A percentile compares a stretch with the other conserved stretches of the same genome.
phyloP scores from a whole-genome alignment of 2,113 vertebrate species.

The Lucifuga dentata region DNA sequence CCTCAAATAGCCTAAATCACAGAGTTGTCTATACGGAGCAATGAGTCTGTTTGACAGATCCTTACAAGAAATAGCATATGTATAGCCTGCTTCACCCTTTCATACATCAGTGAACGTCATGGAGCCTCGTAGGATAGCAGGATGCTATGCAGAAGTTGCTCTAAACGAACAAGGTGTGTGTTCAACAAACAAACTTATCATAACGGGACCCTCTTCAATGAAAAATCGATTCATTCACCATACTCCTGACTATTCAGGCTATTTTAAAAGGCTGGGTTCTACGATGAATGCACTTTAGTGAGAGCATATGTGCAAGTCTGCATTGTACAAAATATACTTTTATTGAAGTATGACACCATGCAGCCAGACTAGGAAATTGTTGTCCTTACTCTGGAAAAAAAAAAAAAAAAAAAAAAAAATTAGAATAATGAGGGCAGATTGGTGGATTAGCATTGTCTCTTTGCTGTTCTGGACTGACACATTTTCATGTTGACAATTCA shows the following conservation, averaged over 20 bases:
- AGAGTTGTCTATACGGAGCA: slow-evolving; percentile 17
- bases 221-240: slow-evolving; percentile 5
- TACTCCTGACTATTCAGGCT: slow-evolving; percentile 2
- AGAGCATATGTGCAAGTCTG: slow-evolving; percentile 26
- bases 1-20: slow-evolving; percentile 20
- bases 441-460: slow-evolving; percentile 33
- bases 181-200: slow-evolving; percentile 32
- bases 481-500: slow-evolving; percentile 30
- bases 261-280: slow-evolving; percentile 5
- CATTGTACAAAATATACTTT: slow-evolving; percentile 5
- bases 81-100: slow-evolving; percentile 39
- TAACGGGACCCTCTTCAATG: slow-evolving; percentile 14
- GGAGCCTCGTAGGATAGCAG: slow-evolving; percentile 39
- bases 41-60: slow-evolving; percentile 51
- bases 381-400: background rate
- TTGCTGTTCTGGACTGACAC: background rate
- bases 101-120: slow-evolving; percentile 51
- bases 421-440: background rate
- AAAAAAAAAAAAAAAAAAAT: background rate
- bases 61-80: slow-evolving; percentile 44
- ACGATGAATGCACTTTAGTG: slow-evolving; percentile 14
- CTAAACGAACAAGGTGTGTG: slow-evolving; percentile 27
- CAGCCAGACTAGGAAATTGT: slow-evolving; percentile 18
- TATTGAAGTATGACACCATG: background rate
- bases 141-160: slow-evolving; percentile 45